Conservation (phyloP, 2,113 vertebrate genomes). For the Chaetodon trifascialis region DNA sequence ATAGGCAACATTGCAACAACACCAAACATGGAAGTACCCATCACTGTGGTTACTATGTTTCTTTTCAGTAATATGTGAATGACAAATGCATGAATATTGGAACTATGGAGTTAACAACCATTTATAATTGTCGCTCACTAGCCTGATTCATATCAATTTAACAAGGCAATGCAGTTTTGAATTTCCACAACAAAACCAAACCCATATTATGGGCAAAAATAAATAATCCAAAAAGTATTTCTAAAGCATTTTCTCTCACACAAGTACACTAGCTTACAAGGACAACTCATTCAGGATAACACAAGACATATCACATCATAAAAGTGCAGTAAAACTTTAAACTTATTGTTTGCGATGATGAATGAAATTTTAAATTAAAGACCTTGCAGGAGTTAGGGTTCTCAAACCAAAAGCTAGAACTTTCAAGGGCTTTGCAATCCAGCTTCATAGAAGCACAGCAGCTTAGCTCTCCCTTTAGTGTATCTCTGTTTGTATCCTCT, state of each 20-base stretch:
- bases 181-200: background rate
- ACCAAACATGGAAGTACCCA: background rate
- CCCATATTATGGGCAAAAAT: background rate
- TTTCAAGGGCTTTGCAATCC: background rate
- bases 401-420: background rate
- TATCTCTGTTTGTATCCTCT: conserved; percentile 30
- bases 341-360: background rate
- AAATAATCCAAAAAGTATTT: background rate
- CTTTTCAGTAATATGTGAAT: background rate
- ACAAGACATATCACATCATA: background rate
- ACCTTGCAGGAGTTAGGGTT: background rate
- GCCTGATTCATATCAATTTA: background rate
- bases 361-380: background rate
- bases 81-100: background rate
- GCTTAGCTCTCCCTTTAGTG: conserved; percentile 10
- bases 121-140: background rate
- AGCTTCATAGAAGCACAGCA: background rate
- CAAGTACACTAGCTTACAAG: background rate
- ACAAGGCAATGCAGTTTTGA: background rate
- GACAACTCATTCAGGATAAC: background rate
- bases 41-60: background rate
- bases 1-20: background rate
- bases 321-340: background rate
- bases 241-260: background rate
- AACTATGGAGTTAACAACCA: background rate